Base-by-base conservation (phyloP, 2,888 invertebrate genomes). In the Metalampra italica region DNA sequence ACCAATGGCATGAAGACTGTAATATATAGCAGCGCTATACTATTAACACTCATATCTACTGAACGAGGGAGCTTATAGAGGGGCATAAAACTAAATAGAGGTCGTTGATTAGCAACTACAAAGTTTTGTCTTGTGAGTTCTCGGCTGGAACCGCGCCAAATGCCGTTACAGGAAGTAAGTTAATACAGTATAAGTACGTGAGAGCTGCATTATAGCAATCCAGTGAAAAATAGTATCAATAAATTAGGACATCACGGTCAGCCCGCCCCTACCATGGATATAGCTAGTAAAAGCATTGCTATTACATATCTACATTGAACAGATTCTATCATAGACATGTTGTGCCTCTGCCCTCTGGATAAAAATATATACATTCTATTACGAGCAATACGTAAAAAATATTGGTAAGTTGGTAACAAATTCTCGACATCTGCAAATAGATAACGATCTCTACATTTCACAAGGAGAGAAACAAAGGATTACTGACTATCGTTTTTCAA, bases 81-180 rank as follows among this genome's bases (percentile, higher is more conserved):
- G 22, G 45, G 43, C 56, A 60, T 53, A 46, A 43, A 47, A 51
- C 51, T 52, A 54, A 56, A 47, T 45, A 68, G 57, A 66, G 69
- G 56, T 54, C 59, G 61, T 73, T 73, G 75, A 82, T 75, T 76
- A 78, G 75, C 72, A 71, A 67, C 67, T 71, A 61, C 69, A 71
- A 73, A 78, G 68, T 75, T 75, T 66, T 63, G 65, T 68, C 63
- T 65, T 57, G 42, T 47, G 55, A 60, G 57, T 60, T 56, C 57
- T 47, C 43, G 51, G 56, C 62, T 78, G 80, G 78, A 66, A 52
- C 32, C 45, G 37, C 34, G 76, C 78, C 81, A 82, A 64, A 55
- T 57, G 51, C 62, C 57, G 66, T 70, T 71, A 61, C 63, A 68
- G 59, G 60, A 70, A 68, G 58, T 65, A 62, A 71, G 63, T 68